These are phyloP conservation scores for Leucophora obtusa DNA, from an alignment of 2,888 invertebrate genomes.

Conservation along the genomic window DNA sequence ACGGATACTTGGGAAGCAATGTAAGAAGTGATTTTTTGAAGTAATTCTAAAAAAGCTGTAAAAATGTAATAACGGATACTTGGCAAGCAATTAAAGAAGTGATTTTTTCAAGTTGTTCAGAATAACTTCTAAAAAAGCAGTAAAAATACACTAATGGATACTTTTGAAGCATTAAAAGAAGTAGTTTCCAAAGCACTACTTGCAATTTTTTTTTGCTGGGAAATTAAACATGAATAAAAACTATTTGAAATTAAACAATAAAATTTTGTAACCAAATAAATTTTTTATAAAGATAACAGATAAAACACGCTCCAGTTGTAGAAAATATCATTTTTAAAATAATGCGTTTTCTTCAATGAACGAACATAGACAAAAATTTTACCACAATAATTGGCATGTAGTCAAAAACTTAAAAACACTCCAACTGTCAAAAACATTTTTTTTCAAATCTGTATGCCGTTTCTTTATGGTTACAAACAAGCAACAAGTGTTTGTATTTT, in stretches of 20 bases:
- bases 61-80: too few relatives aligned
- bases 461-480: neutral
- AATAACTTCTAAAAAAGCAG: too few relatives aligned
- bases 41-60: too few relatives aligned
- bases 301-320: constrained; percentile 31
- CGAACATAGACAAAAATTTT: neutral
- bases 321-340: neutral
- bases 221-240: neutral
- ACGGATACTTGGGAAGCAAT: too few relatives aligned
- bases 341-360: neutral
- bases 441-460: neutral
- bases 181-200: too few relatives aligned
- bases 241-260: neutral
- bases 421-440: constrained; percentile 32
- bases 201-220: too few relatives aligned
- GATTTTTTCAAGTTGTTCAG: too few relatives aligned
- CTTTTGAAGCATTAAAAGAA: too few relatives aligned
- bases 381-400: constrained; percentile 14
- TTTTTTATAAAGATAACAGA: neutral
- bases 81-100: too few relatives aligned
- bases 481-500: constrained; percentile 20
- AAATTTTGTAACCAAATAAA: neutral
- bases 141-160: too few relatives aligned
- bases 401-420: constrained; percentile 5
- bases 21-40: too few relatives aligned